These are phyloP conservation scores for Galleria mellonella DNA, from an alignment of 1,140 invertebrate species.

Conservation along the genomic window DNA sequence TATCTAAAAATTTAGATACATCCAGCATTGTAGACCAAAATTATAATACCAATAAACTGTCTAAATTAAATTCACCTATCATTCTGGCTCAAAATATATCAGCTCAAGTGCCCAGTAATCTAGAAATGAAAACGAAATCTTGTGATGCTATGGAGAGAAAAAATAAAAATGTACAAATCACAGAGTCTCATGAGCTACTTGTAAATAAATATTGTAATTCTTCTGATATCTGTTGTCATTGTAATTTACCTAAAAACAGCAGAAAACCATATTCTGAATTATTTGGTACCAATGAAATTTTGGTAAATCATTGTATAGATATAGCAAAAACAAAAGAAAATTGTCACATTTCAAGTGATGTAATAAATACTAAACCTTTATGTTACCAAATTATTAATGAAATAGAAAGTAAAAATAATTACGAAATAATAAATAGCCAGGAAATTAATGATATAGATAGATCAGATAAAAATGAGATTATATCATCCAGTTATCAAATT, in stretches of 20 bases:
- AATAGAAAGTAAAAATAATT: no score
- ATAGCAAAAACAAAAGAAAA: neutral
- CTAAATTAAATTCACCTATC: slow-evolving; percentile 8
- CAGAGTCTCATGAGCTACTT: slow-evolving; percentile 7
- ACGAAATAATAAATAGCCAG: no score
- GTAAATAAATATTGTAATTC: slow-evolving; percentile 12
- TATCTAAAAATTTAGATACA: neutral
- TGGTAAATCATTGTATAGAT: slow-evolving; percentile 8
- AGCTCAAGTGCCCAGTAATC: slow-evolving; percentile 21
- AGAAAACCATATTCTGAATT: neutral
- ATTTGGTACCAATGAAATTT: slow-evolving; percentile 11
- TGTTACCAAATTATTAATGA: no score
- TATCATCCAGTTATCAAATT: neutral
- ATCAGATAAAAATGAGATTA: neutral
- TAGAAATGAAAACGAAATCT: slow-evolving; percentile 31
- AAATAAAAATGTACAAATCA: slow-evolving; percentile 17
- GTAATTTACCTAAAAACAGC: no score
- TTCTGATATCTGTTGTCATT: no score
- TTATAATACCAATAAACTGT: slow-evolving; percentile 7
- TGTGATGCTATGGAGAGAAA: slow-evolving; percentile 25
- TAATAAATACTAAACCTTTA: neutral
- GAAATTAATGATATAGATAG: no score
- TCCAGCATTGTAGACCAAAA: neutral
- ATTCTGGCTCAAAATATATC: slow-evolving; percentile 18
- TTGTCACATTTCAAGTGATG: neutral